Base-by-base conservation (phyloP, 2,797 vertebrate species). In the Sus cebifrons region DNA sequence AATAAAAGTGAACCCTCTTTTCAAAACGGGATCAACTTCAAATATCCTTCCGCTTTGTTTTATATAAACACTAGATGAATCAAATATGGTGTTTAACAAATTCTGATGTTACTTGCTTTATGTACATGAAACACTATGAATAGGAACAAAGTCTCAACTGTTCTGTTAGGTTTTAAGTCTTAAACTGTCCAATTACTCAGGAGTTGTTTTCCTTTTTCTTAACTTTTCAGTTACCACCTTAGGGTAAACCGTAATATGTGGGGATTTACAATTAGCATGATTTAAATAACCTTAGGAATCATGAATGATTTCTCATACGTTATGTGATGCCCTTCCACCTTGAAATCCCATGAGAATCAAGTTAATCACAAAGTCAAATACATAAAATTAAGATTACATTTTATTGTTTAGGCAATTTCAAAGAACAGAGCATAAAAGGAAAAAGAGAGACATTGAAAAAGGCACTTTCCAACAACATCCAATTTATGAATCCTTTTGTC, bases 311-410 rank as follows among this genome's bases (percentile, higher is more conserved):
- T 93, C 67, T 93, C 75, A 36, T 17, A 84, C 52, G 67, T 74
- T 81, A 68, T 10, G 13, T 49, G 78, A 90, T 70, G 70, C 32
- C 58, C n/a, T 89, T 58, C 32, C 16, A 94, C 64, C 56, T 95
- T 92, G 74, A 90, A 78, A 36, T 74, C 84, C 20, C 79, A 94
- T 83, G 40, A 56, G 86, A 91, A 54, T 81, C 70, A 86, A 85
- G 64, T 81, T 95, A 95, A 97, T 96, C 91, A 85, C 82, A 96
- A 97, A 97, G 60, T 89, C 96, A 97, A 96, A 97, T 67, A 95
- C 17, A 86, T 17, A 58, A 86, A 95, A 68, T 81, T 62, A 70
- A 88, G 87, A 82, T 74, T 65, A 16, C 52, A 13, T 78, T 95
- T 94, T 92, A 62, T 81, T 78, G n/a, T 84, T 94, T 88, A 79